Conservation (phyloP, 2,113 vertebrate genomes). For the Pleuronectes platessa region DNA sequence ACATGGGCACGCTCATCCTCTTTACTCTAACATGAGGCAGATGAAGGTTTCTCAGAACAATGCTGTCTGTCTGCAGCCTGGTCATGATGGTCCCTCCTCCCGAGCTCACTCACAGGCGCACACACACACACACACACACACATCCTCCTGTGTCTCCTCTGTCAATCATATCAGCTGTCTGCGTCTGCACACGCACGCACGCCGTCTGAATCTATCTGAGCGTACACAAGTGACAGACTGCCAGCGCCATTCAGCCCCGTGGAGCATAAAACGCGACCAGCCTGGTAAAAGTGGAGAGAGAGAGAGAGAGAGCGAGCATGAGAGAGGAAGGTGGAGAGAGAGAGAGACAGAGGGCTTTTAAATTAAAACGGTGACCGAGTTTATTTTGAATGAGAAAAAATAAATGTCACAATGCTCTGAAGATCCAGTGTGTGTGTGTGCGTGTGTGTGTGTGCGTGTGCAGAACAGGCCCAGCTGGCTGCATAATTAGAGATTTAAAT, state of each 20-base stretch:
- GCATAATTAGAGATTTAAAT: slow-evolving; percentile 54
- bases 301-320: too few relatives aligned
- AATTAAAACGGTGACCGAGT: slow-evolving; percentile 28
- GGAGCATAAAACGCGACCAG: slow-evolving; percentile 52
- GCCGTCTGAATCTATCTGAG: slow-evolving; percentile 37
- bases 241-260: slow-evolving; percentile 59
- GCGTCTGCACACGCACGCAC: slow-evolving; percentile 38
- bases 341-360: slow-evolving; percentile 27
- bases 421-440: slow-evolving; percentile 1
- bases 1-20: not conserved
- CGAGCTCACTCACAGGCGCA: slow-evolving; percentile 18
- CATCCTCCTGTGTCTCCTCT: slow-evolving; percentile 13
- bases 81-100: slow-evolving; percentile 24
- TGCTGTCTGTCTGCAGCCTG: slow-evolving; percentile 20
- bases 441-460: not conserved
- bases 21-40: not conserved
- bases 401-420: slow-evolving; percentile 49
- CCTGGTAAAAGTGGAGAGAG: slow-evolving; percentile 53
- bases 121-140: not conserved
- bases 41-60: slow-evolving; percentile 37
- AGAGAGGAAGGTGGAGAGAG: not conserved
- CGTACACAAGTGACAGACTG: slow-evolving; percentile 67
- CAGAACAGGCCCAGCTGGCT: slow-evolving; percentile 35
- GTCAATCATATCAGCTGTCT: slow-evolving; percentile 65
- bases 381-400: slow-evolving; percentile 60